A percentile compares a stretch with the other conserved stretches of the same genome.
Evolutionary conservation across 2,888 invertebrate genomes (phyloP).

Genomic region (Drosophila multiciliata): DNA sequence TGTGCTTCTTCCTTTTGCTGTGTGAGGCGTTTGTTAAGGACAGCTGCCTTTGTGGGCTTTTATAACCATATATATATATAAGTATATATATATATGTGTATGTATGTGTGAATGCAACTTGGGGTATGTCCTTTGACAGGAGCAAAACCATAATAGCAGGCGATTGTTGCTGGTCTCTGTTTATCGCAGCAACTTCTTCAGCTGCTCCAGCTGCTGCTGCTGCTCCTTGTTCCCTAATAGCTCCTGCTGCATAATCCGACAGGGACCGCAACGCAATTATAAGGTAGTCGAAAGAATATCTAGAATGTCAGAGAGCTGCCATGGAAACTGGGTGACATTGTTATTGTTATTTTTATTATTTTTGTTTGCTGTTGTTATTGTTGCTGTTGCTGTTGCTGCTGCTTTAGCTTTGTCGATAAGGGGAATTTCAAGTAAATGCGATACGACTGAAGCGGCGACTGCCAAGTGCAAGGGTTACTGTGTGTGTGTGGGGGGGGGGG

Average conservation of each 20-base stretch:
- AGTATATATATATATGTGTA: background rate
- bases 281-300: constrained; percentile 32
- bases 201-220: constrained; percentile 3
- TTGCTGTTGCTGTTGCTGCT: constrained; percentile 37
- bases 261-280: constrained; percentile 65
- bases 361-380: constrained; percentile 7
- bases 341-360: constrained; percentile 24
- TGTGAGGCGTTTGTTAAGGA: background rate
- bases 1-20: background rate
- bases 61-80: background rate
- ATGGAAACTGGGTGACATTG: constrained; percentile 78
- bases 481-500: constrained; percentile 19
- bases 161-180: constrained; percentile 29
- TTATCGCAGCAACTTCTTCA: constrained; percentile 4
- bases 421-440: constrained; percentile 75
- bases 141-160: constrained; percentile 47
- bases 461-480: constrained; percentile 3
- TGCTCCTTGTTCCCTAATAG: background rate
- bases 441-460: constrained; percentile 46
- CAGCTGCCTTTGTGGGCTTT: background rate
- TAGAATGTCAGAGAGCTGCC: constrained; percentile 47
- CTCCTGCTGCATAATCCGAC: constrained; percentile 19
- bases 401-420: constrained; percentile 58
- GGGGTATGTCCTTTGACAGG: constrained; percentile 12
- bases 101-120: background rate